Conservation (phyloP, 2,888 invertebrate species). For the Dexiosoma caninum region DNA sequence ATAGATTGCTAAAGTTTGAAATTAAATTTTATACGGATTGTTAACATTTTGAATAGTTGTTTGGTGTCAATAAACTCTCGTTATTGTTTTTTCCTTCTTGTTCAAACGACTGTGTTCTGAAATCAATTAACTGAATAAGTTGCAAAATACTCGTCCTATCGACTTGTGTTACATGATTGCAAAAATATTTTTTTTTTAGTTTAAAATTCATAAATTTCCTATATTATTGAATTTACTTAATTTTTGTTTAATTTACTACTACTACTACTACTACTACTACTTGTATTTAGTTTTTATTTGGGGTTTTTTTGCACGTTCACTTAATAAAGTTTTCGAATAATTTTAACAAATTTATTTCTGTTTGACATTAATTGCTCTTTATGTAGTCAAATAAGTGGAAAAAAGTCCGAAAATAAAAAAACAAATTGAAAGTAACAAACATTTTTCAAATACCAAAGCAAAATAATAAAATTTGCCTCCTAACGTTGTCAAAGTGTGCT, state of each 20-base stretch:
- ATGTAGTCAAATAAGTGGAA: constrained; percentile 34
- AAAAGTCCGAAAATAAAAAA: not conserved
- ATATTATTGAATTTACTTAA: not conserved
- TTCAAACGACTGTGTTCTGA: not conserved
- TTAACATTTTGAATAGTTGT: no score
- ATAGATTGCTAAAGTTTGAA: no score
- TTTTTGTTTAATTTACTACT: not conserved
- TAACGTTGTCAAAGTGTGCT: constrained; percentile 14
- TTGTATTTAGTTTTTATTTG: not conserved
- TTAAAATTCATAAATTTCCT: constrained; percentile 4
- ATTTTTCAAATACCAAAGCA: constrained; percentile 25
- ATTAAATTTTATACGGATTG: no score
- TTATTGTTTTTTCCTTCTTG: no score
- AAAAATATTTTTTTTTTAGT: no score
- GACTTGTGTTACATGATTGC: not conserved
- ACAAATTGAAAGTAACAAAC: not conserved
- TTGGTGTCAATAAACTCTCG: no score
- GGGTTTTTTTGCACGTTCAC: not conserved
- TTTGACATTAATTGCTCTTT: constrained; percentile 48
- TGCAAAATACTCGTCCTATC: not conserved
- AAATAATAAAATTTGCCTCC: constrained; percentile 25
- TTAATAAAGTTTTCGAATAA: constrained; percentile 20
- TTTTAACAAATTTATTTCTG: constrained; percentile 31
- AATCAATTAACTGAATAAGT: constrained; percentile 22
- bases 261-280: no score